Evolutionary conservation across 2,888 invertebrate genomes (phyloP), one percentile per base, ranked within the genome.

Genomic region (Eurytoma adleriae): DNA sequence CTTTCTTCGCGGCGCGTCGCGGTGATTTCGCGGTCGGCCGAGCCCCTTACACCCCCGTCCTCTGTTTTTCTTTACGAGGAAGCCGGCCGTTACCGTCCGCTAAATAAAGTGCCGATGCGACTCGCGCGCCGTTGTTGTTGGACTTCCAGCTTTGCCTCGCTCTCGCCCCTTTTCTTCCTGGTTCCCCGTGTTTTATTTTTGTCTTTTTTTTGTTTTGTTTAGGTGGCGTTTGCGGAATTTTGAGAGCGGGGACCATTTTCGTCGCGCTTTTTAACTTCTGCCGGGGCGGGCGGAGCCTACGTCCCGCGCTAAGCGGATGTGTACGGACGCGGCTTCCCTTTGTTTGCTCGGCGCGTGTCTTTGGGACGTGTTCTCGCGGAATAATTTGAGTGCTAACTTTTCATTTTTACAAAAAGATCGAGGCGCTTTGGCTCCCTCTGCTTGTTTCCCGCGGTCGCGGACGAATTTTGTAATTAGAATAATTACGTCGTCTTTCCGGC

Each of bases 21-120:
- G 74, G 74, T 75, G 75, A 75, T 81, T 81, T 81, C 75, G 78
- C 62, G 81, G 71, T 81, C 54, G 71, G 67, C 30, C 61, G 71
- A 71, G 66, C 66, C 75, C 71, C 78, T 75, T 78, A 78, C 78
- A 69, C 69, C 52, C 13, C 16, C 0, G 3, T 30, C 59, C 24
- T 61, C 67, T 76, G 54, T 67, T 71, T 80, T 71, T 74, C 59
- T 67, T 74, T 57, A 18, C 70, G 68, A 68, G 67, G 24, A 10
- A 24, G 48, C 13, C 50, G n/a, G 30, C 27, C 62, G 40, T 30
- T 50, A 69, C 54, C 76, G 59, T 52, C 52, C 30, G 64, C 72
- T 73, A 73, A 73, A 78, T 78, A 78, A 73, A 74, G 69, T 64
- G 62, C 68, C 69, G 64, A 69, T 67, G 73, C 73, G 24, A 69